phyloP scores from a whole-genome alignment of 2,113 vertebrate genomes.

The Pseudorasbora parva region DNA sequence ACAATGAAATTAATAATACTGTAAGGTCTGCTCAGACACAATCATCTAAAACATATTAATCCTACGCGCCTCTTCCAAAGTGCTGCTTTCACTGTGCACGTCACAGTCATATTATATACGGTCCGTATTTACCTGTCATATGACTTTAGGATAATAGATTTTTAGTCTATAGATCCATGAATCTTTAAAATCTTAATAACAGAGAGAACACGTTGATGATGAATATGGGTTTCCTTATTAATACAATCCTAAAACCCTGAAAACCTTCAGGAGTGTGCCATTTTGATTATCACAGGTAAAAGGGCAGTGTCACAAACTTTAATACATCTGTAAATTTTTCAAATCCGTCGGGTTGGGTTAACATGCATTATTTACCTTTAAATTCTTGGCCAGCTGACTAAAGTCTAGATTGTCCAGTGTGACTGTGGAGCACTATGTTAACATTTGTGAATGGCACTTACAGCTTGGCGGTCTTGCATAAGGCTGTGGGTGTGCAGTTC shows the following conservation, averaged over 20 bases:
- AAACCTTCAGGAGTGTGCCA: background rate
- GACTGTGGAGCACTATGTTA: conserved; percentile 54
- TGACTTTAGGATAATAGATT: background rate
- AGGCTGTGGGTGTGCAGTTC: conserved; percentile 93
- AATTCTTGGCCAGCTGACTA: conserved; percentile 9
- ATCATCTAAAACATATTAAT: conserved; percentile 40
- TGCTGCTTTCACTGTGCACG: conserved; percentile 46
- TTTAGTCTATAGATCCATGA: background rate
- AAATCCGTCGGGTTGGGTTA: background rate
- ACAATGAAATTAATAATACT: conserved; percentile 59
- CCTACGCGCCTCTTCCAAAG: conserved; percentile 26
- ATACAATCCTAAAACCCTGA: background rate
- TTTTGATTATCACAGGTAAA: conserved; percentile 11
- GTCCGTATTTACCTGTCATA: background rate
- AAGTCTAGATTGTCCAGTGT: conserved; percentile 41
- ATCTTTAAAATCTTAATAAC: background rate
- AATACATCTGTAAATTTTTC: background rate
- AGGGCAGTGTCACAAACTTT: conserved; percentile 25
- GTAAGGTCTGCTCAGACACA: conserved; percentile 48
- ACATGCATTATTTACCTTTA: background rate
- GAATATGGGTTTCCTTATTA: background rate
- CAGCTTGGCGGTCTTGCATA: conserved; percentile 99
- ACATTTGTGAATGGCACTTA: conserved; percentile 96
- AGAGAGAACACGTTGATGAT: background rate
- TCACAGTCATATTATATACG: conserved; percentile 11